phyloP scores from a whole-genome alignment of 2,888 invertebrate species.

The Alentia gelatinosa region DNA sequence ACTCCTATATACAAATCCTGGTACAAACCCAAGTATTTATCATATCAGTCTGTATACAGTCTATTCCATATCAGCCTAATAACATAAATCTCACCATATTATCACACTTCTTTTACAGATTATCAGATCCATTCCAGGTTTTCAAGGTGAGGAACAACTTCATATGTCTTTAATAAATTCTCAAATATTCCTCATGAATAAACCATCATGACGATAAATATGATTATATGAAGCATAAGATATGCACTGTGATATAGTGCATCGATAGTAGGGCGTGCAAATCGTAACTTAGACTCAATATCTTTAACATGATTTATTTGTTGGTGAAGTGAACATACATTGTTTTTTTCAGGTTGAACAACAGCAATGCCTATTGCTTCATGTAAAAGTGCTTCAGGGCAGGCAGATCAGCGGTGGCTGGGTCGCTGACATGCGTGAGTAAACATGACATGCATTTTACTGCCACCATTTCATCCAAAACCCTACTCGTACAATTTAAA shows the following conservation, averaged over 20 bases:
- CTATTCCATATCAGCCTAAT: not conserved
- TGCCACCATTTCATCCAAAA: not conserved
- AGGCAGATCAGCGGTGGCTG: constrained; percentile 27
- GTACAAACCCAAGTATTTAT: too few relatives aligned
- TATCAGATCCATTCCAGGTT: not conserved
- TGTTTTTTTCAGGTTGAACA: not conserved
- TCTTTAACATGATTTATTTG: not conserved
- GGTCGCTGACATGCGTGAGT: constrained; percentile 50
- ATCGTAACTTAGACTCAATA: too few relatives aligned
- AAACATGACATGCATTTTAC: not conserved
- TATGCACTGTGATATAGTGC: not conserved
- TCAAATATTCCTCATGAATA: not conserved
- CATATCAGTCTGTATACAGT: not conserved
- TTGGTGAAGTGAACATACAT: not conserved
- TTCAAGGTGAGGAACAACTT: too few relatives aligned
- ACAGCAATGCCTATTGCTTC: not conserved
- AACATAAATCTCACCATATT: not conserved
- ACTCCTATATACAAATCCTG: too few relatives aligned
- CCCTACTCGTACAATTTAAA: not conserved
- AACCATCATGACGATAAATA: not conserved
- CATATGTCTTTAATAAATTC: not conserved
- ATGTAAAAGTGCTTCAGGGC: constrained; percentile 10
- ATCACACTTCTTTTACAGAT: not conserved
- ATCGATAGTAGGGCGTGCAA: too few relatives aligned
- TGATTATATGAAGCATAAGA: not conserved